Conservation (phyloP, 2,113 vertebrate genomes). For the Callipepla californica region DNA sequence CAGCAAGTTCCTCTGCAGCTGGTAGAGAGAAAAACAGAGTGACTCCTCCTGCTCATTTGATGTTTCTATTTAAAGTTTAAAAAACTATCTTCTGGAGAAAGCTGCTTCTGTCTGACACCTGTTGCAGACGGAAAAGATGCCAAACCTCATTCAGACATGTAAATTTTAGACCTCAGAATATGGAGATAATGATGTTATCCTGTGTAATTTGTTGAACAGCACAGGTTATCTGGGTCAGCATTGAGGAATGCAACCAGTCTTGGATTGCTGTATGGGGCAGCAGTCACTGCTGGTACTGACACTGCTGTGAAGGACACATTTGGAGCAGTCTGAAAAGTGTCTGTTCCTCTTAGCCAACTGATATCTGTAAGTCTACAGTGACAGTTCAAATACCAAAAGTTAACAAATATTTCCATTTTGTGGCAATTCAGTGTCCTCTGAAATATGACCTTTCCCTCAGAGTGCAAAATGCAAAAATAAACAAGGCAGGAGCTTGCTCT, state of each 20-base stretch:
- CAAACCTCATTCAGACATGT: not conserved
- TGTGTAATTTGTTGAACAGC: slow-evolving; percentile 28
- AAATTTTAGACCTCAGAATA: not conserved
- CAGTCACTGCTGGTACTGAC: slow-evolving; percentile 23
- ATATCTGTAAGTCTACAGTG: slow-evolving; percentile 39
- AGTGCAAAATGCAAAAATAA: slow-evolving; percentile 10
- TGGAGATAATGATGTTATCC: slow-evolving; percentile 38
- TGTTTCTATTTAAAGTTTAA: not conserved
- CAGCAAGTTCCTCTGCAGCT: not conserved
- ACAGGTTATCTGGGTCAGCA: slow-evolving; percentile 40
- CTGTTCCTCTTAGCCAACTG: not conserved
- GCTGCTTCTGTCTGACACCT: slow-evolving; percentile 16
- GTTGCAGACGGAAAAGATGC: not conserved
- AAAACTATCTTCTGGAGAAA: not conserved
- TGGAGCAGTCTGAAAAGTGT: slow-evolving; percentile 33
- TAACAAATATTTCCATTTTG: slow-evolving; percentile 48
- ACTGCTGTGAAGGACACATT: slow-evolving; percentile 24
- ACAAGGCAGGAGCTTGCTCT: not conserved
- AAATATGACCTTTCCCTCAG: slow-evolving; percentile 24
- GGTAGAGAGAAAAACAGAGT: not conserved
- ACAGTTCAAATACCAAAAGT: slow-evolving; percentile 35
- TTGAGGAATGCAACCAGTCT: not conserved
- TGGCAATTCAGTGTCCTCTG: not conserved
- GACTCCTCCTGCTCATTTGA: not conserved
- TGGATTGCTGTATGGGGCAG: not conserved